phyloP scores from a whole-genome alignment of 2,797 vertebrate genomes.

The Sitta carolinensis region DNA sequence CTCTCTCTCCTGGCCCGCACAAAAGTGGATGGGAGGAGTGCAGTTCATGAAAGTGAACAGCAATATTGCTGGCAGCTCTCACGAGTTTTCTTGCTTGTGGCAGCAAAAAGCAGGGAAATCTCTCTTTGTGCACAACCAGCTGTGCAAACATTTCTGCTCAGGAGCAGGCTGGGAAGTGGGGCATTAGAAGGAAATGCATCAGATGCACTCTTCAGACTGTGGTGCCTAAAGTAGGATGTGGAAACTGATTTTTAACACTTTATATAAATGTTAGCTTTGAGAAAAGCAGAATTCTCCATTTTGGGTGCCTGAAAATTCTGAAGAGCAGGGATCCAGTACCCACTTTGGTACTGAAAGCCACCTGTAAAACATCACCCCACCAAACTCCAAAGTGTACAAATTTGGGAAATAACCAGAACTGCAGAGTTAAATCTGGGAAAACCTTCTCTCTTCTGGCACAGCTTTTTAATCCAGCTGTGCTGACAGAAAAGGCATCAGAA shows the following conservation, averaged over 20 bases:
- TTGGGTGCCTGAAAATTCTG: not conserved
- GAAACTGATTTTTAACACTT: not conserved
- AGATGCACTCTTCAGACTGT: not conserved
- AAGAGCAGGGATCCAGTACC: not conserved
- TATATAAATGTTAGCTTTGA: accelerated
- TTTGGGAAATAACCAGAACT: not conserved
- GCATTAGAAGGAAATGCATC: not conserved
- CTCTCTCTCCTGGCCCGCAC: not conserved
- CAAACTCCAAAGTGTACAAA: not conserved
- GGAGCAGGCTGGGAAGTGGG: not conserved
- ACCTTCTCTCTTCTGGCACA: not conserved
- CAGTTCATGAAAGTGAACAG: not conserved
- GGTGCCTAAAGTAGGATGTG: not conserved
- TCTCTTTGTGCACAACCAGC: not conserved
- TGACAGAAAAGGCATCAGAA: not conserved
- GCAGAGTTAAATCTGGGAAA: not conserved
- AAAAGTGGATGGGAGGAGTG: not conserved
- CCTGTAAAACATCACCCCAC: not conserved
- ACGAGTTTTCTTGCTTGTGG: not conserved
- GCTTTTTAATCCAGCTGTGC: not conserved
- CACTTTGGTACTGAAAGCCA: not conserved
- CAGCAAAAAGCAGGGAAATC: not conserved
- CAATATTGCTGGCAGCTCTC: not conserved
- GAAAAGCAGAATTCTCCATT: not conserved
- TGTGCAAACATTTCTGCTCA: not conserved